Conservation (phyloP, 2,797 vertebrate genomes). For the Carduelis carduelis region DNA sequence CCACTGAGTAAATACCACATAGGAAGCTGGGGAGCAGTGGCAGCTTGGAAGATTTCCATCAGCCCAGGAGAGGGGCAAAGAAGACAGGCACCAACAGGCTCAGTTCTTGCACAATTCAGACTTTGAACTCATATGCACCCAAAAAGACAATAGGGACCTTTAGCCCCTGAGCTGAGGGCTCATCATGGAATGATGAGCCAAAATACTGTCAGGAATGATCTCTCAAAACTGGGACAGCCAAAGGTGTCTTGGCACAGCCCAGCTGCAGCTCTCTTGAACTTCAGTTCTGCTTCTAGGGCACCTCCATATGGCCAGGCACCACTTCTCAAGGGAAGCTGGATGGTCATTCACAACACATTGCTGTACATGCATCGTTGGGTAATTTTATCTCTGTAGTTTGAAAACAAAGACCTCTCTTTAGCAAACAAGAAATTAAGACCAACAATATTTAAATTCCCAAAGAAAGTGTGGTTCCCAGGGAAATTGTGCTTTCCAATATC, state of each 20-base stretch:
- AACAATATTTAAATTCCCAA: not conserved
- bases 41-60: not conserved
- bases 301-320: not conserved
- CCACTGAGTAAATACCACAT: not conserved
- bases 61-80: not conserved
- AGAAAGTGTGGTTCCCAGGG: not conserved
- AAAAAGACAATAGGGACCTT: fast-evolving
- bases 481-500: not conserved
- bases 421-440: not conserved
- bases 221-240: not conserved
- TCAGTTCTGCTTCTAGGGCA: not conserved
- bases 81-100: not conserved
- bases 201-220: not conserved
- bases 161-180: not conserved
- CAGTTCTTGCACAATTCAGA: not conserved
- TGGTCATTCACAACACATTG: not conserved
- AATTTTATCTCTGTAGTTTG: not conserved
- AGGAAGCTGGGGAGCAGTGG: not conserved
- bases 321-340: not conserved
- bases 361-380: fast-evolving
- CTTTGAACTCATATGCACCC: not conserved
- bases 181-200: not conserved
- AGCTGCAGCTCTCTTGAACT: not conserved
- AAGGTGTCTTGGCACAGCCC: not conserved
- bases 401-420: not conserved